phyloP scores from a whole-genome alignment of 2,113 vertebrate species.

The Raja brachyura region DNA sequence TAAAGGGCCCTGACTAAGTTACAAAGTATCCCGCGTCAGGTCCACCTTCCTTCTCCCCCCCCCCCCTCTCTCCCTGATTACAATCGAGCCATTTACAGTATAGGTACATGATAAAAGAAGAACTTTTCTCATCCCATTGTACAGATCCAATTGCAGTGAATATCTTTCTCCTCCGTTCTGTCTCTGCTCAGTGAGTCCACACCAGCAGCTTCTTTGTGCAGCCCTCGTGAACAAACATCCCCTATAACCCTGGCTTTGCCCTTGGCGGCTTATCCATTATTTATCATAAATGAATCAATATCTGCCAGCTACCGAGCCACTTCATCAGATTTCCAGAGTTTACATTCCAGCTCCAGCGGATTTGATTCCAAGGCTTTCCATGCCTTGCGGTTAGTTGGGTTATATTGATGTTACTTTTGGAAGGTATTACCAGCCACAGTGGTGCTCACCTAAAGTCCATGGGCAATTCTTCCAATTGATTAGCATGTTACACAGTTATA shows the following conservation, averaged over 20 bases:
- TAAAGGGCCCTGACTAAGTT: too few species aligned
- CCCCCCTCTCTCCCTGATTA: too few species aligned
- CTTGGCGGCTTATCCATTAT: slow-evolving; percentile 14
- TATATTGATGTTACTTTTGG: slow-evolving; percentile 13
- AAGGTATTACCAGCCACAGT: background rate
- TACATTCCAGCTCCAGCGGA: background rate
- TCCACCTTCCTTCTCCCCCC: too few species aligned
- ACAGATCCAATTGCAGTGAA: background rate
- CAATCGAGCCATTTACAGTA: too few species aligned
- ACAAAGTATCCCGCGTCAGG: too few species aligned
- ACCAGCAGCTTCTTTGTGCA: background rate
- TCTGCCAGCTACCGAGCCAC: background rate
- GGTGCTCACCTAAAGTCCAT: background rate
- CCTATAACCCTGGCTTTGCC: background rate
- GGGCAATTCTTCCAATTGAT: background rate
- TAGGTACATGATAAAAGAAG: too few species aligned
- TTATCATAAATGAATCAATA: slow-evolving; percentile 31
- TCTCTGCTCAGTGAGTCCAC: background rate
- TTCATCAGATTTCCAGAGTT: slow-evolving; percentile 29
- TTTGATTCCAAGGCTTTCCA: background rate
- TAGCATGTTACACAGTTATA: background rate
- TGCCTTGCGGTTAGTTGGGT: background rate
- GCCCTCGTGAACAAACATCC: background rate
- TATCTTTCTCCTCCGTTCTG: background rate
- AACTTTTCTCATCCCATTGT: background rate